A percentile compares a stretch with the other conserved stretches of the same genome.
Evolutionary conservation across 2,797 vertebrate genomes (phyloP).

Genomic region (Podargus strigoides): DNA sequence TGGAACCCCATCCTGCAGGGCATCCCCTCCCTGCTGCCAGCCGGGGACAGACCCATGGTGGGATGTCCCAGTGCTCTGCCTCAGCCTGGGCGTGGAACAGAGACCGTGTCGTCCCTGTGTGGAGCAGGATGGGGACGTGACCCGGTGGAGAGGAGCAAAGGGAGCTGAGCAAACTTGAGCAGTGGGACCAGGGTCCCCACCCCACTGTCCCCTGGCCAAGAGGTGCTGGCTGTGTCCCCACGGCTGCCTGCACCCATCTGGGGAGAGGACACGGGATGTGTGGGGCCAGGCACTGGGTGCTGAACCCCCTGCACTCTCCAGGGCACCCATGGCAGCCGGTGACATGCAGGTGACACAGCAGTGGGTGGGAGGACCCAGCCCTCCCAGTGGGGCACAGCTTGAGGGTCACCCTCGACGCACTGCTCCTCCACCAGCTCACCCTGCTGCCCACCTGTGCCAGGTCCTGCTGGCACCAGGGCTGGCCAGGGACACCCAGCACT

Average conservation of each 20-base stretch:
- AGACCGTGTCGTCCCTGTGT: accelerated
- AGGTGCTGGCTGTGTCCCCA: neutral
- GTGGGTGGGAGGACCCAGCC: neutral
- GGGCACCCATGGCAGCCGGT: neutral
- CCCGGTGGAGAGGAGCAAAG: neutral
- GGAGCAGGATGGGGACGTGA: neutral
- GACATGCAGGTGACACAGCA: neutral
- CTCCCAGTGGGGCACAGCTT: neutral
- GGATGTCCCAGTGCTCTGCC: no score
- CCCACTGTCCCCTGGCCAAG: neutral
- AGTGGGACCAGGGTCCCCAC: neutral
- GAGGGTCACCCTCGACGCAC: neutral
- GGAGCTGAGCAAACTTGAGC: neutral
- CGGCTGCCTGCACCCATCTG: neutral
- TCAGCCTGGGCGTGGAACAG: neutral
- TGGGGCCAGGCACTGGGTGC: accelerated
- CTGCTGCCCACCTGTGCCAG: neutral
- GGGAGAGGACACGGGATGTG: accelerated
- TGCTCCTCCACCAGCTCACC: neutral
- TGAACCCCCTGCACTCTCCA: neutral
- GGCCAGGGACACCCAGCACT: accelerated
- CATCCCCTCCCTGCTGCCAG: neutral
- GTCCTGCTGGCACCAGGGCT: neutral
- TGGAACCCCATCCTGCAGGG: accelerated
- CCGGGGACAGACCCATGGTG: neutral